Conservation (phyloP, 2,797 vertebrate species). For the Typhlichthys subterraneus region DNA sequence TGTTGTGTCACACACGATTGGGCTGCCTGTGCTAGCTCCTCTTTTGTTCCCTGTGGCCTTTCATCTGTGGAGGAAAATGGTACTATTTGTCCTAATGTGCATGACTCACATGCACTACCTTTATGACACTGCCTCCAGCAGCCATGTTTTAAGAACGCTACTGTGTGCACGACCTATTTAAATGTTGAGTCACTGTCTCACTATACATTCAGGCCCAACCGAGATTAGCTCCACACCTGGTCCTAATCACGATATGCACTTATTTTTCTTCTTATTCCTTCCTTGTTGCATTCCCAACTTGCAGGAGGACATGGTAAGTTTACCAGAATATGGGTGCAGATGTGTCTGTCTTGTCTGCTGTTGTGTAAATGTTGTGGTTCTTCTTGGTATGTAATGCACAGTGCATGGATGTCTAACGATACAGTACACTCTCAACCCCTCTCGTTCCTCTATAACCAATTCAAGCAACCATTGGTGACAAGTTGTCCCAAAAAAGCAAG, state of each 20-base stretch:
- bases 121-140: conserved; percentile 30
- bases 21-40: conserved; percentile 21
- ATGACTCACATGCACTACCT: conserved; percentile 23
- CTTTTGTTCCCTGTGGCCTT: conserved; percentile 30
- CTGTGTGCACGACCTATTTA: conserved; percentile 33
- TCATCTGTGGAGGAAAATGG: conserved; percentile 48
- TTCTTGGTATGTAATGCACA: neutral
- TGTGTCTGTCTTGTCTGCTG: neutral
- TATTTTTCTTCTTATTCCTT: conserved; percentile 52
- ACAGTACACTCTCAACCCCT: too few species aligned
- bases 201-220: neutral
- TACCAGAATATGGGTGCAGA: neutral
- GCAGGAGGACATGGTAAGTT: conserved; percentile 80
- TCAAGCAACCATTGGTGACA: too few species aligned
- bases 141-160: conserved; percentile 38
- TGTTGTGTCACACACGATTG: conserved; percentile 30
- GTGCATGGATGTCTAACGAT: too few species aligned
- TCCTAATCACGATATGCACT: neutral
- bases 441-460: too few species aligned
- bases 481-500: too few species aligned
- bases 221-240: neutral
- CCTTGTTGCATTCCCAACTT: conserved; percentile 59
- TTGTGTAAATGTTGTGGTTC: conserved; percentile 14
- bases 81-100: conserved; percentile 16
- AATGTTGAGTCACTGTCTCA: conserved; percentile 20